phyloP scores from a whole-genome alignment of 2,797 vertebrate species.

The Anguilla pacifica region DNA sequence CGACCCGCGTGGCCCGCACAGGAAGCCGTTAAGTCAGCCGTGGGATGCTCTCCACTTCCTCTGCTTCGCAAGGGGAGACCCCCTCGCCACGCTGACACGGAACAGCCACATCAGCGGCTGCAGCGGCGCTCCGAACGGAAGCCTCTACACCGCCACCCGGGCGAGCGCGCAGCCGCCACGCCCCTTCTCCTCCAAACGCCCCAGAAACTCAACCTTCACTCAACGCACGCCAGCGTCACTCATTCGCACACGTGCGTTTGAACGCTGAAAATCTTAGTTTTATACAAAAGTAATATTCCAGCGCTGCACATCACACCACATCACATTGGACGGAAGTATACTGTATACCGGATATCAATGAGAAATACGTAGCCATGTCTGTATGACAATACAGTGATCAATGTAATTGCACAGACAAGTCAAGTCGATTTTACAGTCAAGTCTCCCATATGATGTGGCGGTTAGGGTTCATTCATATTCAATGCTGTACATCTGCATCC shows the following conservation, averaged over 20 bases:
- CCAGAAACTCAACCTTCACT: too few species aligned
- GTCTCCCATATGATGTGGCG: background rate
- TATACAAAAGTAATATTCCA: too few species aligned
- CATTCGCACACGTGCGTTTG: too few species aligned
- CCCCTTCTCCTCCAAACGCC: too few species aligned
- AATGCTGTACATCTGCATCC: background rate
- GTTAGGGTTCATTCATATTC: background rate
- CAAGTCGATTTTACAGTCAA: background rate
- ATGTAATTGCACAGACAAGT: background rate
- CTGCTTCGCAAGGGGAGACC: background rate
- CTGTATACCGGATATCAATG: too few species aligned
- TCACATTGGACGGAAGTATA: too few species aligned
- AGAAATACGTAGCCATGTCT: background rate
- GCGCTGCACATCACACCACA: too few species aligned
- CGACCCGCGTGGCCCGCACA: background rate
- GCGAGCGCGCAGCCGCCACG: background rate
- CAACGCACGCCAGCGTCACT: too few species aligned
- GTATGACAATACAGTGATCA: background rate
- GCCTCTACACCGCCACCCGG: background rate
- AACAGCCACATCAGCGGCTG: background rate
- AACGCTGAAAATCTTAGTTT: too few species aligned
- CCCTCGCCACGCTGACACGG: background rate
- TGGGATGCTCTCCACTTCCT: background rate
- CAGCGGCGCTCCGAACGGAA: background rate
- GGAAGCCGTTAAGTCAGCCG: background rate